These are phyloP conservation scores for Channa argus DNA, from an alignment of 2,113 vertebrate species.

Conservation along the genomic window DNA sequence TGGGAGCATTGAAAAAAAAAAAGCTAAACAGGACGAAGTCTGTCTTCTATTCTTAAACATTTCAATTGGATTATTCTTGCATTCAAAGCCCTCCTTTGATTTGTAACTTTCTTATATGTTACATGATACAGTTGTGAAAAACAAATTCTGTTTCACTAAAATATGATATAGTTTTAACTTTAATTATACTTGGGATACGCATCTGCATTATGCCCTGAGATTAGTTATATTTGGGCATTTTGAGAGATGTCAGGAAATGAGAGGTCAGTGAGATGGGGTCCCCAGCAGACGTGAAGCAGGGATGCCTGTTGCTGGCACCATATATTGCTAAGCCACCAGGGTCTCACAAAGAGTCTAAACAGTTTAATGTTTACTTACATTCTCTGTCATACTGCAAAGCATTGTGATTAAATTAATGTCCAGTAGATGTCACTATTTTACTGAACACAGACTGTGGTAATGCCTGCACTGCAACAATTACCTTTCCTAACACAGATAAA, in stretches of 20 bases:
- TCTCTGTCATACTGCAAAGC: not conserved
- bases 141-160: no score
- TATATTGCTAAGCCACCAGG: slow-evolving; percentile 1
- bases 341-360: not conserved
- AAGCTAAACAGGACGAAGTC: not conserved
- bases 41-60: not conserved
- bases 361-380: not conserved
- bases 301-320: slow-evolving; percentile 10
- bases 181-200: no score
- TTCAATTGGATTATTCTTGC: not conserved
- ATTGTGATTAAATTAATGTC: slow-evolving; percentile 15
- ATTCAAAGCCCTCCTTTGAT: not conserved
- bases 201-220: not conserved
- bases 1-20: slow-evolving; percentile 1
- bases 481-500: not conserved
- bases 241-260: slow-evolving; percentile 19
- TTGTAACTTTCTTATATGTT: no score
- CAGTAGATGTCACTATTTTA: slow-evolving; percentile 29
- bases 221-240: not conserved
- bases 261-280: not conserved
- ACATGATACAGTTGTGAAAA: no score
- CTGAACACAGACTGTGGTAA: not conserved
- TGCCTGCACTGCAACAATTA: not conserved
- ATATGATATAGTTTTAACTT: no score
- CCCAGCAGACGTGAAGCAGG: not conserved